phyloP scores from a whole-genome alignment of 2,888 invertebrate genomes.

The Augiades crinisus region DNA sequence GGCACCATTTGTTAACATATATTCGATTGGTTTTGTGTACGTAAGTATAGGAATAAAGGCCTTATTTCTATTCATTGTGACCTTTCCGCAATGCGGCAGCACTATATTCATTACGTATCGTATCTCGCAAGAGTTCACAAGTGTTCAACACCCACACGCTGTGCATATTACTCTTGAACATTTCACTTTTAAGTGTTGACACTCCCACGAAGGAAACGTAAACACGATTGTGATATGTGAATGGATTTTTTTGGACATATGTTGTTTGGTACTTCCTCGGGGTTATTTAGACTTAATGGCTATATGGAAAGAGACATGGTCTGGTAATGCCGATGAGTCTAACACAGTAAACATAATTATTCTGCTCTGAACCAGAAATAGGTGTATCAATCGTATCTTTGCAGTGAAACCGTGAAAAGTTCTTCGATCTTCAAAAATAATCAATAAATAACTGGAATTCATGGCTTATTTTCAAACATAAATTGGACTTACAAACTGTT shows the following conservation, averaged over 20 bases:
- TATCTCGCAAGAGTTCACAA: constrained; percentile 21
- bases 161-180: constrained; percentile 6
- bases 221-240: constrained; percentile 6
- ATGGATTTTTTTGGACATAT: not conserved
- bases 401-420: no score
- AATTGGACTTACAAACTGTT: no score
- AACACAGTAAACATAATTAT: no score
- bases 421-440: no score
- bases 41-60: not conserved
- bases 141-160: constrained; percentile 16
- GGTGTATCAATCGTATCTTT: no score
- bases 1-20: not conserved
- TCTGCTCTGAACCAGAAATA: no score
- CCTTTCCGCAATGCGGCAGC: constrained; percentile 22
- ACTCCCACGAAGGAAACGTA: constrained; percentile 3
- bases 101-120: constrained; percentile 11
- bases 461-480: no score
- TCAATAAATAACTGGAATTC: no score
- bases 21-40: not conserved
- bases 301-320: no score
- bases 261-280: no score
- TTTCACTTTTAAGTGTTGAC: constrained; percentile 18
- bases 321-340: no score
- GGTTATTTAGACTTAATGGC: no score
- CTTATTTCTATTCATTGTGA: constrained; percentile 6